Percentiles rank a stretch among this genome's conserved stretches.
phyloP scores from a whole-genome alignment of 2,888 invertebrate genomes.

The Yponomeuta sedellus region DNA sequence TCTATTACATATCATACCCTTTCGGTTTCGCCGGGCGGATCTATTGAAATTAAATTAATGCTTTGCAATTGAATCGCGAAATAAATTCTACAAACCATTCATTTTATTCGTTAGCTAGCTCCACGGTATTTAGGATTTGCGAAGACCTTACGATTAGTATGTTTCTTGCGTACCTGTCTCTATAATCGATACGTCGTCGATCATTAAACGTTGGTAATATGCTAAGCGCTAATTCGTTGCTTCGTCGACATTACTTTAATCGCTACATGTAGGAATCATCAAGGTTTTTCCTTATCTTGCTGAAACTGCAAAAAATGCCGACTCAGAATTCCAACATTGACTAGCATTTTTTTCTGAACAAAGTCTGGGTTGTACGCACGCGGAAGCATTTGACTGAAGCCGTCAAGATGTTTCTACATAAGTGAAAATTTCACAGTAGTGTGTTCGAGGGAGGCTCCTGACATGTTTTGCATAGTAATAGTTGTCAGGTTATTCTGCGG shows the following conservation, averaged over 20 bases:
- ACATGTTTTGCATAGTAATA: slow-evolving; percentile 12
- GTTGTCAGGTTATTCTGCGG: slow-evolving; percentile 13
- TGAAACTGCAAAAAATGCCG: slow-evolving; percentile 30
- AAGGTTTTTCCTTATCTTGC: slow-evolving; percentile 43
- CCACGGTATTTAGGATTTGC: neutral
- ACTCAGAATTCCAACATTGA: slow-evolving; percentile 12
- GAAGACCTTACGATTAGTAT: neutral
- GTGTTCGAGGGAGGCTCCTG: neutral
- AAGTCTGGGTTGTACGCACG: neutral
- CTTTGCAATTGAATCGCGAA: neutral
- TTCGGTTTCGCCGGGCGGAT: neutral
- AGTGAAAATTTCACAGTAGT: neutral
- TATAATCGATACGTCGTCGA: neutral
- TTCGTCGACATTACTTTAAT: slow-evolving; percentile 28
- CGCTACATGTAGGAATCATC: slow-evolving; percentile 27
- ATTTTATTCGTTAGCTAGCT: neutral
- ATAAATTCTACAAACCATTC: neutral
- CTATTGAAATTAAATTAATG: neutral
- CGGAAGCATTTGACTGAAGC: neutral
- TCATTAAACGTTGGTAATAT: neutral
- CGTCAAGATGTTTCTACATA: neutral
- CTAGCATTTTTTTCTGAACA: neutral
- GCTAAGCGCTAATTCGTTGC: slow-evolving; percentile 19
- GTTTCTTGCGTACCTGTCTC: neutral
- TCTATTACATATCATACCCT: neutral